Evolutionary conservation across 2,888 invertebrate genomes (phyloP), one percentile per base, ranked within the genome.

Genomic region (Dascillus cervinus): DNA sequence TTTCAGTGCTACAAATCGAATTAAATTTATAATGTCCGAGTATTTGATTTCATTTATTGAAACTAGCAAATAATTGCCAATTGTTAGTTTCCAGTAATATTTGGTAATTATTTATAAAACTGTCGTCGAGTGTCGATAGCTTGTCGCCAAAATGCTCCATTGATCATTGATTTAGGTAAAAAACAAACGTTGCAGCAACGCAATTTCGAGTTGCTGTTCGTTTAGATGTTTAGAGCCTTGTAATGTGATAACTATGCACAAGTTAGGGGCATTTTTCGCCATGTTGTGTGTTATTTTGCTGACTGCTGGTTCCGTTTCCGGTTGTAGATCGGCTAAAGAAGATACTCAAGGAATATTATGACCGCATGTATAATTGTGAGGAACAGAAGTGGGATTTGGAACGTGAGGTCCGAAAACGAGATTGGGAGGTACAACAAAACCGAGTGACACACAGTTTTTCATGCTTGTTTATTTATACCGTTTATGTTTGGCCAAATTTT

Each of bases 321-420:
- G 72, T 75, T 79, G 71, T 81, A 85, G 87, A 75, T 70, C 72
- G 79, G 73, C 83, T 92, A 78, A 84, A 84, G 81, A 81, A 79
- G 79, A 84, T 92, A 77, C 81, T 87, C 77, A 82, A 88, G 82
- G 85, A 88, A 76, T 90, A 94, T 82, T 84, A 87, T 83, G 84
- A 88, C 73, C 90, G 91, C 79, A 83, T 95, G 82, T 84, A 84
- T 81, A 78, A 83, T 77, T 88, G 94, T 81, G 96, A 96, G 82
- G 87, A 90, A 77, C 91, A 92, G 77, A 96, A 96, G 81, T 97
- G 95, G 86, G 97, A 97, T 86, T 91, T 97, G 88, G 97, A 97
- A 84, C 86, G 88, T 78, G 91, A 94, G 82, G 94, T 96, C 78
- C 86, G 92, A 77, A 94, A 91, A 80, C 92, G 92, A 82, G 96